phyloP scores from a whole-genome alignment of 64 coral and sea anemone species.

The Pachyseris speciosa region DNA sequence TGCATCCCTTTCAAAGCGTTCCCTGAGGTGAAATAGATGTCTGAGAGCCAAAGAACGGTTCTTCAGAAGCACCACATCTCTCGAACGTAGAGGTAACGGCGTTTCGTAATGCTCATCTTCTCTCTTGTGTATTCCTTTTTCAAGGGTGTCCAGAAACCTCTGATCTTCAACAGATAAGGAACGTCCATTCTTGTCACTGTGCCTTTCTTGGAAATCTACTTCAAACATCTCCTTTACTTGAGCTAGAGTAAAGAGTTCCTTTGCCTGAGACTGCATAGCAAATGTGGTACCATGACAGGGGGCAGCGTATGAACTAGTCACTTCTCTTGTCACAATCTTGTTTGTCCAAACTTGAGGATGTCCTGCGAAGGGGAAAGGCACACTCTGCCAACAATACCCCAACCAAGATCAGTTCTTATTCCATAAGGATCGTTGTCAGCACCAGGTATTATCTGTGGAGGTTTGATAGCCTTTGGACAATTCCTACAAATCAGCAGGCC shows the following conservation, averaged over 20 bases:
- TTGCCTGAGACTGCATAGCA: background rate
- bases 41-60: background rate
- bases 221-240: conserved; percentile 55
- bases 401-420: conserved; percentile 61
- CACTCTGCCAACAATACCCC: conserved; percentile 55
- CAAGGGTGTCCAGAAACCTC: conserved; percentile 13
- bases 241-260: conserved; percentile 6
- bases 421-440: conserved; percentile 34
- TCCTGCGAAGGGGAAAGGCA: background rate
- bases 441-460: conserved; percentile 43
- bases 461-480: conserved; percentile 42
- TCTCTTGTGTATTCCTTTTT: background rate
- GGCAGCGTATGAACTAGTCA: background rate
- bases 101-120: conserved; percentile 42
- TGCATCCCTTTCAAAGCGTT: background rate
- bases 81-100: background rate
- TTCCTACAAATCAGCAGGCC: conserved; percentile 44
- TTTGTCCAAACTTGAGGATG: background rate
- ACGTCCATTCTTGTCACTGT: background rate
- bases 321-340: background rate
- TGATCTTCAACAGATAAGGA: conserved; percentile 31
- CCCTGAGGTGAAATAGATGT: background rate
- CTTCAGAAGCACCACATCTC: background rate
- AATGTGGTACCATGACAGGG: background rate
- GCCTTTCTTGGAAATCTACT: background rate